phyloP scores from a whole-genome alignment of 2,113 vertebrate species.

The Ornithorhynchus anatinus region DNA sequence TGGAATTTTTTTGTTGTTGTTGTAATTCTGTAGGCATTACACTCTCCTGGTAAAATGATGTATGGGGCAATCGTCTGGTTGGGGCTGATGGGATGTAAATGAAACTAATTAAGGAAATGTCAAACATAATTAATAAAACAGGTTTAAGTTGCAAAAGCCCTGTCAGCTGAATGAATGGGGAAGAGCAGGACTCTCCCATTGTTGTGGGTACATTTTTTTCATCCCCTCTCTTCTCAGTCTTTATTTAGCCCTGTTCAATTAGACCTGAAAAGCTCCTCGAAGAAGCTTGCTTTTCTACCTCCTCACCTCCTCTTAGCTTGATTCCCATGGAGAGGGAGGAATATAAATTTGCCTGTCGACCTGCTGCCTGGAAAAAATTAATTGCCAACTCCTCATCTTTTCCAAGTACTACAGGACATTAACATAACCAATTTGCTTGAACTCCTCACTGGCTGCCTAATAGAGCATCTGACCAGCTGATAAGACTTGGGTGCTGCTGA shows the following conservation, averaged over 20 bases:
- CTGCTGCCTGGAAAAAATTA: conserved; percentile 91
- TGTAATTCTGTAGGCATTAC: conserved; percentile 75
- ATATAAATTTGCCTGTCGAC: conserved; percentile 92
- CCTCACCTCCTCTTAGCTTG: conserved; percentile 74
- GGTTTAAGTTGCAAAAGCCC: conserved; percentile 80
- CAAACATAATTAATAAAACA: conserved; percentile 84
- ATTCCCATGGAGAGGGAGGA: conserved; percentile 79
- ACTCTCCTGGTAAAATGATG: conserved; percentile 79
- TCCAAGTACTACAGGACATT: conserved; percentile 93
- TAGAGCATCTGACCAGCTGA: conserved; percentile 91
- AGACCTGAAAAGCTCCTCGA: conserved; percentile 77
- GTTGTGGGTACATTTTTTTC: conserved; percentile 59
- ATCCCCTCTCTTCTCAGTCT: conserved; percentile 40
- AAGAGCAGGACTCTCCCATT: conserved; percentile 66
- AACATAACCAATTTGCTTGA: conserved; percentile 97
- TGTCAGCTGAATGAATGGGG: conserved; percentile 83
- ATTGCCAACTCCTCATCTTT: conserved; percentile 92
- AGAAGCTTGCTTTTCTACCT: conserved; percentile 62
- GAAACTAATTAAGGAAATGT: conserved; percentile 84
- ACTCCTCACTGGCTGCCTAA: conserved; percentile 94
- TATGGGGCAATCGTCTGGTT: conserved; percentile 86
- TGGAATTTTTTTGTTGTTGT: conserved; percentile 50
- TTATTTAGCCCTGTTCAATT: conserved; percentile 76
- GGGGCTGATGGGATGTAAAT: conserved; percentile 86
- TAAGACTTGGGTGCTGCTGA: conserved; percentile 85